Evolutionary conservation across 2,113 vertebrate genomes (phyloP).

Genomic region (Eulacestoma nigropectus): DNA sequence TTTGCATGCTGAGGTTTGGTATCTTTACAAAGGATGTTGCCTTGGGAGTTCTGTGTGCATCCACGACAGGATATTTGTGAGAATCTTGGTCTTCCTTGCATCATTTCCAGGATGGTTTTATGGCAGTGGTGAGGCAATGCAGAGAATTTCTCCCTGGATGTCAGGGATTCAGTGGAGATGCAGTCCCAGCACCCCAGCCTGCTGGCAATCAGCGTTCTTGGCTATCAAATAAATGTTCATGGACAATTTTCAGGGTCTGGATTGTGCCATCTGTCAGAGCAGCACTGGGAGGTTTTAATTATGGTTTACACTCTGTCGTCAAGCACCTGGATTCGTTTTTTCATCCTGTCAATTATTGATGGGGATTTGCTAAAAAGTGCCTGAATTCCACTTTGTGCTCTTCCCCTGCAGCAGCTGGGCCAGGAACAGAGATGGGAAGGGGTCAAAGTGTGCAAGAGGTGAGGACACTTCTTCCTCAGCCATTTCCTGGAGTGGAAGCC

Average conservation of each 20-base stretch:
- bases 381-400: not conserved
- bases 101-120: not conserved
- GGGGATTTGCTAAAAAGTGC: not conserved
- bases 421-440: not conserved
- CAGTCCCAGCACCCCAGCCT: constrained; percentile 10
- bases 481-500: rapidly evolving
- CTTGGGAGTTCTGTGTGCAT: not conserved
- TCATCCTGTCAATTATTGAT: constrained; percentile 36
- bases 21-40: not conserved
- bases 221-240: constrained; percentile 1
- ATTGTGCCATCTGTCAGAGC: constrained; percentile 57
- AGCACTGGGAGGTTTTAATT: constrained; percentile 50
- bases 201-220: not conserved
- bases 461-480: not conserved
- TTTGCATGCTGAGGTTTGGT: not conserved
- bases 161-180: not conserved
- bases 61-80: rapidly evolving
- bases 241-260: constrained; percentile 41
- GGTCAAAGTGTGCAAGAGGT: not conserved
- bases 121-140: not conserved
- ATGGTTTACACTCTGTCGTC: constrained; percentile 34
- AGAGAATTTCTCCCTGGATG: not conserved
- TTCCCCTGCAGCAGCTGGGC: not conserved
- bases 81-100: not conserved
- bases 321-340: constrained; percentile 49